phyloP scores from a whole-genome alignment of 2,113 vertebrate species.

The Oreamnos americanus region DNA sequence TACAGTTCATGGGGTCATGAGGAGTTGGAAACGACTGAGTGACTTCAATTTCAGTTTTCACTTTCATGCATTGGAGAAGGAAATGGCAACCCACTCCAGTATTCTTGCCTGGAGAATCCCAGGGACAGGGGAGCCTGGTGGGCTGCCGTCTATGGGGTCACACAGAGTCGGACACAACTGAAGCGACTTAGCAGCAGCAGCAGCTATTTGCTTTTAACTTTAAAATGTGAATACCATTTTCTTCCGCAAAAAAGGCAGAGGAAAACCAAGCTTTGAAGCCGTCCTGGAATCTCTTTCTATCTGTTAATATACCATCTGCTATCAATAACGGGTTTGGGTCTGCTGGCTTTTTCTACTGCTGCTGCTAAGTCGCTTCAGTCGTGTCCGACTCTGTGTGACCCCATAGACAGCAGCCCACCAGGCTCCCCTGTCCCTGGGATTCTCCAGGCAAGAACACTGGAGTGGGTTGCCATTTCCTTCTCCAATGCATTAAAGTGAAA shows the following conservation, averaged over 20 bases:
- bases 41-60: not conserved
- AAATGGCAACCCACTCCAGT: not conserved
- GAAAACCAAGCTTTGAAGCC: not conserved
- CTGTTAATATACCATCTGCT: no score
- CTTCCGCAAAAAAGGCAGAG: not conserved
- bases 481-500: no score
- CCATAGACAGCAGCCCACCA: no score
- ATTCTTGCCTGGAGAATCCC: not conserved
- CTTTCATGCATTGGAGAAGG: not conserved
- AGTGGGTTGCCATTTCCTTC: no score
- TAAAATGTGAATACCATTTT: not conserved
- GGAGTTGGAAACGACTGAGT: fast-evolving
- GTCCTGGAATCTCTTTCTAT: fast-evolving
- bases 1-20: fast-evolving
- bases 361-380: no score
- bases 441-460: no score
- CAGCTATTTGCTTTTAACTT: not conserved
- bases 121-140: not conserved
- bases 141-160: fast-evolving
- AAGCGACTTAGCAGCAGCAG: not conserved
- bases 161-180: not conserved
- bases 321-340: fast-evolving
- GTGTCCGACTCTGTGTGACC: no score
- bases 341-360: not conserved
- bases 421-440: no score